These are phyloP conservation scores for Myotis pilosus DNA, from an alignment of 2,797 vertebrate species.

Conservation along the genomic window DNA sequence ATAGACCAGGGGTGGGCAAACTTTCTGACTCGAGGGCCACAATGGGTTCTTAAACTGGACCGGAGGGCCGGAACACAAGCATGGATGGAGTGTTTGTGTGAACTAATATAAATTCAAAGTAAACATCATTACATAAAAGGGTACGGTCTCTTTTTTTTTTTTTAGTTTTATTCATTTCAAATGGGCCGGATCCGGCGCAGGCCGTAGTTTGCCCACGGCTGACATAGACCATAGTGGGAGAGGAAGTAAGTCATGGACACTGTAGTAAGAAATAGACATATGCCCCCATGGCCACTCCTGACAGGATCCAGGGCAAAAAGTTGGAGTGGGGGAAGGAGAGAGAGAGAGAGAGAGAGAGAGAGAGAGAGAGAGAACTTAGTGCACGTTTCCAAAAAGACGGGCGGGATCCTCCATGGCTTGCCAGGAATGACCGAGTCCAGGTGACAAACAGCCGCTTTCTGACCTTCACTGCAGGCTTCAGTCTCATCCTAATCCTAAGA, in stretches of 20 bases:
- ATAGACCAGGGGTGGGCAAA: background rate
- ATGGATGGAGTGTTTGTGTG: too few species aligned
- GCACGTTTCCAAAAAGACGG: background rate
- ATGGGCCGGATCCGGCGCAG: too few species aligned
- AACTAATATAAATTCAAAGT: too few species aligned
- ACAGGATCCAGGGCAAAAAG: background rate
- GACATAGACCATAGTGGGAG: background rate
- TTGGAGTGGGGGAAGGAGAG: background rate
- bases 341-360: too few species aligned
- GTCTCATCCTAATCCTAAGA: background rate
- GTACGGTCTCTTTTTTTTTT: too few species aligned
- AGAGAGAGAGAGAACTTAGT: background rate
- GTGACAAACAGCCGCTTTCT: background rate
- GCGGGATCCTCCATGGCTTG: background rate
- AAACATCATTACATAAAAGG: too few species aligned
- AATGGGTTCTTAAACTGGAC: too few species aligned
- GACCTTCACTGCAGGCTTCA: background rate
- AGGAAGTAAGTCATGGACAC: background rate
- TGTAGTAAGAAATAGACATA: background rate
- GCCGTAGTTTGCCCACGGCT: too few species aligned
- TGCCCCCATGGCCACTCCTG: accelerated
- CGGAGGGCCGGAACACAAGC: too few species aligned
- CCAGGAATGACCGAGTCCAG: background rate
- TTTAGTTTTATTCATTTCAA: too few species aligned
- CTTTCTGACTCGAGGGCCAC: too few species aligned